Evolutionary conservation across 2,888 invertebrate genomes (phyloP), one percentile per base, ranked within the genome.

Genomic region (Eutolmus rufibarbis): DNA sequence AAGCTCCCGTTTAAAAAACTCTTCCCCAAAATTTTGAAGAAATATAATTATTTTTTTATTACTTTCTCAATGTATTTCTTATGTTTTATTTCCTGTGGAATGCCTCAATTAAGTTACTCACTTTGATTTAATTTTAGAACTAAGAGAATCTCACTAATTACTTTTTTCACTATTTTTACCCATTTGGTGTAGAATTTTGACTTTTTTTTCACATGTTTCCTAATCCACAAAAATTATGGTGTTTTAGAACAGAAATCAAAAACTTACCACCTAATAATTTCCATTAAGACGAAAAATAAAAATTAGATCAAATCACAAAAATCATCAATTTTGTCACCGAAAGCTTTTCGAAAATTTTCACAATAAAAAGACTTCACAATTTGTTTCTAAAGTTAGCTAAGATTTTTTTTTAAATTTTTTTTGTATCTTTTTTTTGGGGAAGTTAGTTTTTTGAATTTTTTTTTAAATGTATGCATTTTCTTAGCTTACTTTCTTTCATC

Each of bases 41-140:
- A 31, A 74, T 31, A 28, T 34, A 74, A 76, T 34, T 37, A 34
- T 76, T 12, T 76, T 28, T 37, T 34, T 8, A n/a, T 76, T 34
- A 23, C 0, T 34, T 40, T 34, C 5, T 37, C 76, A 76, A 31
- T 76, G 14, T 37, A 8, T 31, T 34, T 37, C 9, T 76, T 76
- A 23, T 34, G 76, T 37, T 76, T 76, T 76, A 76, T 76, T 76
- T 76, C 76, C 76, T 34, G 76, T 76, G 76, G 76, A 76, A 76
- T 76, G 76, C 34, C 40, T 76, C 66, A 66, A 66, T 66, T 66
- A 66, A 66, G 66, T 66, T 66, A 28, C 23, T 57, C n/a, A 57
- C 19, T 66, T 66, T 66, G 66, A 66, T 66, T 66, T 66, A 66
- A 66, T 66, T 66, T 66, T 66, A 66, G 66, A 66, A 66, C 66